Evolutionary conservation across 2,888 invertebrate genomes (phyloP).

Genomic region (Cosmorhoe ocellata): DNA sequence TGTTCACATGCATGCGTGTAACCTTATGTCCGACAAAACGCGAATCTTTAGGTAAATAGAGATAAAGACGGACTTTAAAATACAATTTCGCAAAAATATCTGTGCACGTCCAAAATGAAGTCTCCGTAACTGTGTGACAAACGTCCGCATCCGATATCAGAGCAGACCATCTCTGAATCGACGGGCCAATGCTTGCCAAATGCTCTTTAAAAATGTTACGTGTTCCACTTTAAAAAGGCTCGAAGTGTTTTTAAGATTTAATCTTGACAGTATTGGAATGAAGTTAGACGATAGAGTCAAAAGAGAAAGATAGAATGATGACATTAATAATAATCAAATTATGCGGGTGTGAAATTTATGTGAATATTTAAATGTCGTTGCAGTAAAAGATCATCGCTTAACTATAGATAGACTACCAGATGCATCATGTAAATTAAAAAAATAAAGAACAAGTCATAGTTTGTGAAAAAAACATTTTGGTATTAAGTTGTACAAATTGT

Average conservation of each 20-base stretch:
- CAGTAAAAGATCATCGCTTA: no score
- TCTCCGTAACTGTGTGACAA: slow-evolving; percentile 47
- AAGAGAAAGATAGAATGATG: no score
- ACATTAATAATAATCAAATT: no score
- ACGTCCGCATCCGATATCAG: slow-evolving; percentile 37
- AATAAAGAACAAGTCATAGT: no score
- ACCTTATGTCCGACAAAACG: no score
- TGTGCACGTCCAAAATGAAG: slow-evolving; percentile 56
- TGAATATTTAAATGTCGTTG: no score
- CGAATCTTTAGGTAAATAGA: no score
- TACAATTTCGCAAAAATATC: slow-evolving; percentile 60
- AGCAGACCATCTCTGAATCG: slow-evolving; percentile 37
- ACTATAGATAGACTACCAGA: no score
- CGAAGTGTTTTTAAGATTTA: slow-evolving; percentile 16
- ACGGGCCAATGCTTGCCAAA: slow-evolving; percentile 32
- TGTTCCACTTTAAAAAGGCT: slow-evolving; percentile 26
- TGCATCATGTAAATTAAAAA: no score
- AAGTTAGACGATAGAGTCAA: neutral
- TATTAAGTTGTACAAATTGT: slow-evolving; percentile 27
- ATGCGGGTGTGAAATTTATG: no score
- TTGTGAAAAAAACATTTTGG: neutral
- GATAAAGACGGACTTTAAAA: no score
- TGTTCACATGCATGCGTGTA: no score
- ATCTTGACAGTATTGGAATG: slow-evolving; percentile 4
- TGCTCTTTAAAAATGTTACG: slow-evolving; percentile 33